Evolutionary conservation across 2,888 invertebrate species (phyloP).

Genomic region (Dryadula phaetusa): DNA sequence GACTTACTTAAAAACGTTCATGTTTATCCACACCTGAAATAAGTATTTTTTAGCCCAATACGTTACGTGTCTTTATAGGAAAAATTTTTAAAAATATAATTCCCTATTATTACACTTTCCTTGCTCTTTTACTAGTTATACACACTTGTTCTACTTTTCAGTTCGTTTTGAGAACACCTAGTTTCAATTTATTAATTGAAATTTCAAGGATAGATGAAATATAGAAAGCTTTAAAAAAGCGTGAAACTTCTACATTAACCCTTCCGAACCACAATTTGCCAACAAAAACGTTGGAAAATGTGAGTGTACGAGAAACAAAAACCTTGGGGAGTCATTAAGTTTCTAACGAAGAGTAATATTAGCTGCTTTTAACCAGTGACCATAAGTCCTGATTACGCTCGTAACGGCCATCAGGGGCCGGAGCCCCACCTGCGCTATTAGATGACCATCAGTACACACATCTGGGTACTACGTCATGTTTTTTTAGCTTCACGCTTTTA

Average conservation of each 20-base stretch:
- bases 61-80: no score
- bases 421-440: slow-evolving; percentile 32
- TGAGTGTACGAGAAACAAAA: slow-evolving; percentile 17
- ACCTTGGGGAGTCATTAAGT: slow-evolving; percentile 45
- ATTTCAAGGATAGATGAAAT: neutral
- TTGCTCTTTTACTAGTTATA: no score
- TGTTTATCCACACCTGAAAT: no score
- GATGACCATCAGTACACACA: slow-evolving; percentile 28
- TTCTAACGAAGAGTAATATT: slow-evolving; percentile 48
- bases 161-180: no score
- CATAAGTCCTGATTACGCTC: slow-evolving; percentile 53
- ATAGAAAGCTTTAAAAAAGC: neutral
- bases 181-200: no score
- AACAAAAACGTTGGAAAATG: slow-evolving; percentile 20
- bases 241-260: neutral
- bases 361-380: slow-evolving; percentile 45
- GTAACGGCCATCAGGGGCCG: slow-evolving; percentile 31
- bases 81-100: no score
- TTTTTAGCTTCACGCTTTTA: no score
- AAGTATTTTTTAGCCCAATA: no score
- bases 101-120: no score
- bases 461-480: slow-evolving; percentile 1
- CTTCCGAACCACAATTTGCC: slow-evolving; percentile 11
- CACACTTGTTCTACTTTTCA: no score
- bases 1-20: no score